Evolutionary conservation across 1,140 invertebrate species (phyloP).

Genomic region (Drosophila repletoides): DNA sequence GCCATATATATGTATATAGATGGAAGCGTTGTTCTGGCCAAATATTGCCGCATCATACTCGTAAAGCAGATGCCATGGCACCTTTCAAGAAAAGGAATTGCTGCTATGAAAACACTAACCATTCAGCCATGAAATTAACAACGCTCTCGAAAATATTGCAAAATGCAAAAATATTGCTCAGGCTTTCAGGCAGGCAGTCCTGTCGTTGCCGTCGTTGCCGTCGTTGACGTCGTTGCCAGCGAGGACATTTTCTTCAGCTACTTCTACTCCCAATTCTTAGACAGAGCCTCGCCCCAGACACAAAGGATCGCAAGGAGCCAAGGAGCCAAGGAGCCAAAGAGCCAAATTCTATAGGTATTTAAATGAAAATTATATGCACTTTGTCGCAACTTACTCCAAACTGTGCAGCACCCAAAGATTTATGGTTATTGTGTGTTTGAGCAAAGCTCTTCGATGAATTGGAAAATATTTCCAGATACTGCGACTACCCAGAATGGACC

Average conservation of each 20-base stretch:
- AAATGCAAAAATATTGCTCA: conserved; percentile 73
- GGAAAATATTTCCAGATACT: conserved; percentile 26
- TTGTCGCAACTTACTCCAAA: conserved; percentile 23
- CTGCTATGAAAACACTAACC: conserved; percentile 49
- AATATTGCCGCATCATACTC: conserved; percentile 1
- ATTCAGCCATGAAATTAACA: conserved; percentile 73
- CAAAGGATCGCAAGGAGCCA: conserved; percentile 3
- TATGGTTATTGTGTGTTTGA: conserved; percentile 51
- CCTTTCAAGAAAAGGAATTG: conserved; percentile 36
- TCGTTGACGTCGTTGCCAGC: neutral
- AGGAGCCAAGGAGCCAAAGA: conserved; percentile 24
- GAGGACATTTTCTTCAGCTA: conserved; percentile 35
- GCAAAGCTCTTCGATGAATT: conserved; percentile 37
- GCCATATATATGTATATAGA: too few species aligned
- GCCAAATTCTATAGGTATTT: conserved; percentile 56
- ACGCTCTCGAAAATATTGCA: conserved; percentile 69
- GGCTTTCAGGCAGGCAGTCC: conserved; percentile 29
- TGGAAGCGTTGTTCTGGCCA: too few species aligned
- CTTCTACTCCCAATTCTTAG: neutral
- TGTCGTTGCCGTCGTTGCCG: conserved; percentile 24
- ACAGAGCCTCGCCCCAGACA: neutral
- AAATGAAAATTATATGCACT: conserved; percentile 59
- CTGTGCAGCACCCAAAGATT: conserved; percentile 43
- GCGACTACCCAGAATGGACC: neutral
- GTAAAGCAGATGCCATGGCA: conserved; percentile 12